Evolutionary conservation across 2,888 invertebrate genomes (phyloP).

Genomic region (Resseliella maxima): DNA sequence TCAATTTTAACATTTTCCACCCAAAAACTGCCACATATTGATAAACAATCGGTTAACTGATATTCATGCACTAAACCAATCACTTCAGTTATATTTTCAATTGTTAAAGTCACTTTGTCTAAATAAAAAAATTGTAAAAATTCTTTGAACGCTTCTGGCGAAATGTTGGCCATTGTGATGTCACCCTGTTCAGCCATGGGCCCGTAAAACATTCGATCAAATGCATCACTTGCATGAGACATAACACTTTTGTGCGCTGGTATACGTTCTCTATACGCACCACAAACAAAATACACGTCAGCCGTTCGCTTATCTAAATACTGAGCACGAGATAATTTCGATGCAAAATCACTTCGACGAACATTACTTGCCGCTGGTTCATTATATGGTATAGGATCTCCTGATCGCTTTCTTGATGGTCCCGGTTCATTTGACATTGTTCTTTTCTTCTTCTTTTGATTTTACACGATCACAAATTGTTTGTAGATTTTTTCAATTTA

Average conservation of each 20-base stretch:
- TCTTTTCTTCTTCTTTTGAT: no score
- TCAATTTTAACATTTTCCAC: background rate
- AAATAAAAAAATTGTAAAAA: constrained; percentile 44
- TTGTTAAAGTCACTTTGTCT: background rate
- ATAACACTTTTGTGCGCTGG: constrained; percentile 23
- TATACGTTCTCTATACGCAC: background rate
- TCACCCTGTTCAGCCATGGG: background rate
- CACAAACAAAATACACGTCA: background rate
- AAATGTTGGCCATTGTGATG: background rate
- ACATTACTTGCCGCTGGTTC: no score
- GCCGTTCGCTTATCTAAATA: background rate
- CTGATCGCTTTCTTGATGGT: no score
- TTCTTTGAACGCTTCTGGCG: background rate
- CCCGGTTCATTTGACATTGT: no score
- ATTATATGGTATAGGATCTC: no score
- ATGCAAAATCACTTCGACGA: no score
- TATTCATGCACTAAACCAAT: background rate
- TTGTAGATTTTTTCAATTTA: no score
- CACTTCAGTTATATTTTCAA: background rate
- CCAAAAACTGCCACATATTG: background rate
- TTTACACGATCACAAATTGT: no score
- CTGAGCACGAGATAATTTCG: no score
- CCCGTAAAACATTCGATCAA: constrained; percentile 11
- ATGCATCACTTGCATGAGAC: background rate
- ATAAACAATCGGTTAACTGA: background rate